Conservation (phyloP, 2,113 vertebrate genomes). For the Eleginops maclovinus region DNA sequence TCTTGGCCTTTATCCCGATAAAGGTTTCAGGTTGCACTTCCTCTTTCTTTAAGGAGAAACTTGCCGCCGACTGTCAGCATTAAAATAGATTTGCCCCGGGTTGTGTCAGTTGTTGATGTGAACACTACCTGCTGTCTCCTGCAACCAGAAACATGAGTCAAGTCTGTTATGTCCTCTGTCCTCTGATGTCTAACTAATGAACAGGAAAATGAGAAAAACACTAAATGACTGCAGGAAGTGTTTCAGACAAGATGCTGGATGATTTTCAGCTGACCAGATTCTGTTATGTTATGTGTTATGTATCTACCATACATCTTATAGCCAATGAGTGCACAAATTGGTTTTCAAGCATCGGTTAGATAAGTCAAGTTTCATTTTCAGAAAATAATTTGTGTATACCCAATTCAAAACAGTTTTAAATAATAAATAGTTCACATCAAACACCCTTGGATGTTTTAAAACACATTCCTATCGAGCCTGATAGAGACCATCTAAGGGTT, state of each 20-base stretch:
- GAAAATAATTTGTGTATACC: too few relatives aligned
- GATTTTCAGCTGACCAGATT: constrained; percentile 23
- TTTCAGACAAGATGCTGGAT: constrained; percentile 9
- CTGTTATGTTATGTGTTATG: constrained; percentile 8
- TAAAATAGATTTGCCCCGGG: constrained; percentile 61
- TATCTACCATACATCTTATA: neutral
- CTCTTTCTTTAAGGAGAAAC: constrained; percentile 48
- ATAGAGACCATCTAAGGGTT: neutral
- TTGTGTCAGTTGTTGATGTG: constrained; percentile 54
- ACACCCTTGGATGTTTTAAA: too few relatives aligned
- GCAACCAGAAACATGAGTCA: constrained; percentile 63
- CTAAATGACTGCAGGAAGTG: constrained; percentile 29
- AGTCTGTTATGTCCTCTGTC: constrained; percentile 48
- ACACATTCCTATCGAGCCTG: too few relatives aligned
- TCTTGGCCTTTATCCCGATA: constrained; percentile 57
- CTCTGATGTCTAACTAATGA: constrained; percentile 47
- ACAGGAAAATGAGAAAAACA: constrained; percentile 17
- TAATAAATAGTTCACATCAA: too few relatives aligned
- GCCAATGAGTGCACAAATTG: neutral
- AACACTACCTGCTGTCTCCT: constrained; percentile 64
- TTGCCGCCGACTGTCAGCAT: constrained; percentile 41
- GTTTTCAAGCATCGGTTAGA: too few relatives aligned
- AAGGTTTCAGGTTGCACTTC: constrained; percentile 57
- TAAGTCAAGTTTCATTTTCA: too few relatives aligned
- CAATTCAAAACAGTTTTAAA: too few relatives aligned